Conservation (phyloP, 2,113 vertebrate genomes). For the Rhea americana region DNA sequence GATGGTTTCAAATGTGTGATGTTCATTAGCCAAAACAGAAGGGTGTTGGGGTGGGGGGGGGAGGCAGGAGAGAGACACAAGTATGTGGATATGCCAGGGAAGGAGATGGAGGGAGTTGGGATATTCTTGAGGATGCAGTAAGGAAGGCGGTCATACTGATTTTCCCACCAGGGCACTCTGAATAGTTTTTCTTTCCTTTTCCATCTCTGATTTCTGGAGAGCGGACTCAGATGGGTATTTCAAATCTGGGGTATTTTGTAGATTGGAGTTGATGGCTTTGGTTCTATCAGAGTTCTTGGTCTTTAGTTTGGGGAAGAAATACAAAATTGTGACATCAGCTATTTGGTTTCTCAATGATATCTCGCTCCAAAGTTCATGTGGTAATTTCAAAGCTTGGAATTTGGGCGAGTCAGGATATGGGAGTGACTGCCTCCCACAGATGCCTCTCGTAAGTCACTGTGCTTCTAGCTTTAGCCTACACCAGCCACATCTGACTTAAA, state of each 20-base stretch:
- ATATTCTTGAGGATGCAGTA: background rate
- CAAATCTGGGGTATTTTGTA: background rate
- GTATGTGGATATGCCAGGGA: background rate
- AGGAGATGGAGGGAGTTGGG: background rate
- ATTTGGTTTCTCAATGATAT: background rate
- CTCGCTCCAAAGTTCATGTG: background rate
- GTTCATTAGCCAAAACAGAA: background rate
- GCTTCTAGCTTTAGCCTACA: background rate
- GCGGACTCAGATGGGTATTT: background rate
- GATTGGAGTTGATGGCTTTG: background rate
- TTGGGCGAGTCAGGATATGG: background rate
- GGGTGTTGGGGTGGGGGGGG: no score
- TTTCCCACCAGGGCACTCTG: background rate
- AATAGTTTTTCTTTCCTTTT: background rate
- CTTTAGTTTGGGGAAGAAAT: background rate
- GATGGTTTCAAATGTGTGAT: background rate
- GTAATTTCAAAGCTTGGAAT: background rate
- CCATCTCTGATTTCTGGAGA: background rate
- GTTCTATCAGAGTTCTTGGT: background rate
- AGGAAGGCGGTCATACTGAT: background rate
- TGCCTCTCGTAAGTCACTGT: background rate
- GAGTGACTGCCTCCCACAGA: background rate
- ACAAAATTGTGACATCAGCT: background rate
- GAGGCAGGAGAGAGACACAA: background rate
- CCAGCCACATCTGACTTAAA: background rate